Evolutionary conservation across 35 echinoderm and acorn worm species (phyloP), one percentile per base, ranked within the genome.

Genomic region (Stichopus chloronotus): DNA sequence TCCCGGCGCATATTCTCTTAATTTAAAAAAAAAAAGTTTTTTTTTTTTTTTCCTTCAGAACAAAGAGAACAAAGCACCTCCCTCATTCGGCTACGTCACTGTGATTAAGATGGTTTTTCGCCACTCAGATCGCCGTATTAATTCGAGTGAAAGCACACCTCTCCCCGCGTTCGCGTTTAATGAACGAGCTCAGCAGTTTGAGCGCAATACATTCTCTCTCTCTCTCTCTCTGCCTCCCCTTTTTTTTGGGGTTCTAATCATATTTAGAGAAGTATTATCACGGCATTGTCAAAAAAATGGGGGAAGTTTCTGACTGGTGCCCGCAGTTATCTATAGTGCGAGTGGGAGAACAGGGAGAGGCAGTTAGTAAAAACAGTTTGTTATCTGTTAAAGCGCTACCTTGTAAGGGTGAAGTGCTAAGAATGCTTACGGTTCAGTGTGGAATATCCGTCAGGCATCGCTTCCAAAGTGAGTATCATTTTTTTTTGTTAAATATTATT

Each of bases 41-140:
- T 43, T 0, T 43, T 43, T 43, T 43, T 43, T 55, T 55, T 55
- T 83, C 55, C 24, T 25, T 53, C 59, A 54, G 87, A 72, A 89
- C 87, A 89, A 89, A 89, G 87, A 89, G 87, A 89, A 89, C 87
- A 89, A 89, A 89, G 87, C 59, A 6, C 59, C 5, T 61, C 60
- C 59, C 87, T 52, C 61, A 58, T 52, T 61, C 23, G 8, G 9
- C 87, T 89, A 89, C 87, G 87, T 89, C 87, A 89, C 53, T 59
- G 54, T 59, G 6, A 58, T 59, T 72, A 65, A 53, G 71, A 89
- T 52, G 87, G 71, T 89, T 52, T 89, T 89, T 89, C 57, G 59
- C 87, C 87, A 89, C 30, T 89, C 65, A 65, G 87, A 89, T 21
- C 19, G 71, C 57, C 60, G 23, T 63, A 89, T 89, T 89, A 89